These are phyloP conservation scores for Anarhynchus alexandrinus DNA, from an alignment of 2,113 vertebrate species.

Conservation along the genomic window DNA sequence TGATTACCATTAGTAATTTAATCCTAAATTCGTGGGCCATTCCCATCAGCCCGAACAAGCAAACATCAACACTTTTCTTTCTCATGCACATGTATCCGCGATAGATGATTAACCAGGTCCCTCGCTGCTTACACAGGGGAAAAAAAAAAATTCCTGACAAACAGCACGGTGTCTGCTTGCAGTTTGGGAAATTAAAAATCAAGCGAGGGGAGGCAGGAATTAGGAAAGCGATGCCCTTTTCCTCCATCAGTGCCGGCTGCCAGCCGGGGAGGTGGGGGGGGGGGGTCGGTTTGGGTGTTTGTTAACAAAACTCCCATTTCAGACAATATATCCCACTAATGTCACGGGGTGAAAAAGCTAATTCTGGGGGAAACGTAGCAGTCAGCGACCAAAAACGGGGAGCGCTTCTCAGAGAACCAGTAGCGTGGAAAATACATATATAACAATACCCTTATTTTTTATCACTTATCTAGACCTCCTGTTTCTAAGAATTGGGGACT, in stretches of 20 bases:
- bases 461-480: background rate
- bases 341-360: background rate
- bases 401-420: background rate
- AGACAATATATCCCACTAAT: background rate
- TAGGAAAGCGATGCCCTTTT: background rate
- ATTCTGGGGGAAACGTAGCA: background rate
- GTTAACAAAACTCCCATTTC: background rate
- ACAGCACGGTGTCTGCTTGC: background rate
- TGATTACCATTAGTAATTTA: constrained; percentile 77
- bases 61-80: constrained; percentile 86
- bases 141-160: background rate
- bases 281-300: background rate
- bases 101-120: constrained; percentile 89
- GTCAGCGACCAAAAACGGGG: background rate
- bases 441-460: background rate
- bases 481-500: background rate
- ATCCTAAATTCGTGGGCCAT: constrained; percentile 86
- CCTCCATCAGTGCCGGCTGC: background rate
- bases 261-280: background rate
- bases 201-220: background rate
- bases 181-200: constrained; percentile 13
- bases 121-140: background rate
- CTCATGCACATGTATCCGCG: constrained; percentile 81
- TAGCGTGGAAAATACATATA: background rate
- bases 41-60: constrained; percentile 82